These are phyloP conservation scores for Heteromurus nitidus DNA, from an alignment of 2,888 invertebrate genomes.

Conservation along the genomic window DNA sequence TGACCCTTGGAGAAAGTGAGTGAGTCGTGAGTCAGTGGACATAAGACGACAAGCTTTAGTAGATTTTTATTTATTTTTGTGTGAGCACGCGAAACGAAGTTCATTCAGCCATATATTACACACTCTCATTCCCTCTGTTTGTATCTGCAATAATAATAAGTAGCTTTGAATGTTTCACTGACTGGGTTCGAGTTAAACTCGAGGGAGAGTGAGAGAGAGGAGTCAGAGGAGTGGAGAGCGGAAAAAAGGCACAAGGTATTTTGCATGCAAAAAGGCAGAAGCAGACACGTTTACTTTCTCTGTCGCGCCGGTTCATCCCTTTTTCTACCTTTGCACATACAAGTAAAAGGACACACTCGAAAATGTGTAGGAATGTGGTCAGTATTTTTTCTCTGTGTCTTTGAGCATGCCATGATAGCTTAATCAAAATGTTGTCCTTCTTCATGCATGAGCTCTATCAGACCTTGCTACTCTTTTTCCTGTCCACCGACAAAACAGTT, in stretches of 20 bases:
- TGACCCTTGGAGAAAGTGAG: too few relatives aligned
- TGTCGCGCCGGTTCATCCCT: slow-evolving; percentile 1
- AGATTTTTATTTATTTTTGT: too few relatives aligned
- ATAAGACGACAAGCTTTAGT: too few relatives aligned
- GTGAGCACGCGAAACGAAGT: too few relatives aligned
- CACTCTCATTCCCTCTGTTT: too few relatives aligned
- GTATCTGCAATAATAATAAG: too few relatives aligned
- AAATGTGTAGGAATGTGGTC: slow-evolving; percentile 36
- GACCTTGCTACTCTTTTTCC: neutral
- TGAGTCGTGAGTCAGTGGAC: too few relatives aligned
- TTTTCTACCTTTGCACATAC: slow-evolving; percentile 27
- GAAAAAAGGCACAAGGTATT: slow-evolving; percentile 3
- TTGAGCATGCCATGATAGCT: slow-evolving; percentile 30
- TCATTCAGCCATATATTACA: too few relatives aligned
- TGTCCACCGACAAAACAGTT: neutral
- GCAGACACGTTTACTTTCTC: neutral
- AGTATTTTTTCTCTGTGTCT: slow-evolving; percentile 25
- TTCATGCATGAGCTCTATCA: slow-evolving; percentile 27
- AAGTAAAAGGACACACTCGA: slow-evolving; percentile 8
- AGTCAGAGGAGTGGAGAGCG: neutral
- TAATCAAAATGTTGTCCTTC: slow-evolving; percentile 46
- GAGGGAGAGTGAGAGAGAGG: neutral
- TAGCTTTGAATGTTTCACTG: too few relatives aligned
- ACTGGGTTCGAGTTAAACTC: too few relatives aligned
- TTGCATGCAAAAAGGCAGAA: slow-evolving; percentile 41